A percentile compares a stretch with the other conserved stretches of the same genome.
These are phyloP conservation scores for Pholis gunnellus DNA, from an alignment of 2,113 vertebrate genomes.

Conservation along the genomic window DNA sequence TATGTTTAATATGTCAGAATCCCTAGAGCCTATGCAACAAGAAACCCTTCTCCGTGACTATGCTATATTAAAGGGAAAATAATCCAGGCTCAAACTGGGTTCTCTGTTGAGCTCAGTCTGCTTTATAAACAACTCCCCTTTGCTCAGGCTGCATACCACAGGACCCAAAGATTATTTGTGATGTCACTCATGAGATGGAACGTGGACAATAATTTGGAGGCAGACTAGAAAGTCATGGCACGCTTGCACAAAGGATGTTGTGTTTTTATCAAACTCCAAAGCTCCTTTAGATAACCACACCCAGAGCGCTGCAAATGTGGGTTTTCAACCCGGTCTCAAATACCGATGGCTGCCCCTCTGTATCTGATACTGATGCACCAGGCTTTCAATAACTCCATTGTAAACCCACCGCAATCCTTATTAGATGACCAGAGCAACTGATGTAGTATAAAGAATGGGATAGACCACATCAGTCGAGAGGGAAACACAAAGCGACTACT, in stretches of 20 bases:
- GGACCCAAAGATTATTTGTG: slow-evolving; percentile 24
- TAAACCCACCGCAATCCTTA: background rate
- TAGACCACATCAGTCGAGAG: no score
- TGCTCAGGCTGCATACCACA: background rate
- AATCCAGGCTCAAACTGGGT: slow-evolving; percentile 51
- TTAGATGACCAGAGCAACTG: background rate
- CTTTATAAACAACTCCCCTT: slow-evolving; percentile 52
- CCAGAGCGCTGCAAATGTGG: slow-evolving; percentile 17
- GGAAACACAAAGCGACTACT: no score
- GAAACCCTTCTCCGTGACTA: slow-evolving; percentile 9
- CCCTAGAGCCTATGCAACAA: background rate
- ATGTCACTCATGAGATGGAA: slow-evolving; percentile 44
- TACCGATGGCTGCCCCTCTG: background rate
- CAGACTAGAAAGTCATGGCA: background rate
- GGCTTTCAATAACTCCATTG: background rate
- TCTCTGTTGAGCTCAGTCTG: slow-evolving; percentile 1
- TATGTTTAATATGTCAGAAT: slow-evolving; percentile 38
- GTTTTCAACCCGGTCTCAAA: no score
- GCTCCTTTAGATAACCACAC: slow-evolving; percentile 16
- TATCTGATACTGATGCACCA: background rate
- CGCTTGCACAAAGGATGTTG: slow-evolving; percentile 12
- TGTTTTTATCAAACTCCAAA: slow-evolving; percentile 28
- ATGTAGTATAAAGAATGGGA: background rate
- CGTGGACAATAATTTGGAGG: slow-evolving; percentile 8
- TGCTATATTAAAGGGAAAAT: slow-evolving; percentile 44